phyloP scores from a whole-genome alignment of 2,888 invertebrate genomes.

The Hypercompe scribonia region DNA sequence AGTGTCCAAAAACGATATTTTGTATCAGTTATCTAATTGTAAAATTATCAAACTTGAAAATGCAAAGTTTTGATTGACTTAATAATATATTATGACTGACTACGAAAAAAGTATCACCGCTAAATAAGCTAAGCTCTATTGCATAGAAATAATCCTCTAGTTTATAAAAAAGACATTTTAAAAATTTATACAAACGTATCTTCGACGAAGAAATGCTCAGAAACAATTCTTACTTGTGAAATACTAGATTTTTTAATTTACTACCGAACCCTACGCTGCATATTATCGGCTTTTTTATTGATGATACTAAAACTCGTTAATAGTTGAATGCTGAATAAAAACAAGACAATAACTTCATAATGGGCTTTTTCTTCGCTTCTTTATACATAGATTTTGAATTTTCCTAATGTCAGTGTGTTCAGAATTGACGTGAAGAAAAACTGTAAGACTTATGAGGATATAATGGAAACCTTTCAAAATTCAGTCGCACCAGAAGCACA shows the following conservation, averaged over 20 bases:
- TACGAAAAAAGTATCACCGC: too few relatives aligned
- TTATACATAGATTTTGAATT: not conserved
- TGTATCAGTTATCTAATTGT: too few relatives aligned
- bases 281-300: not conserved
- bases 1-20: too few relatives aligned
- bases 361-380: not conserved
- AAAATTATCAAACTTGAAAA: too few relatives aligned
- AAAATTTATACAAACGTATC: too few relatives aligned
- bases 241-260: not conserved
- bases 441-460: not conserved
- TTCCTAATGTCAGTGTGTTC: not conserved
- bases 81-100: too few relatives aligned
- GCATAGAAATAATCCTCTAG: too few relatives aligned
- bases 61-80: too few relatives aligned
- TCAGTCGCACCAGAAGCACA: not conserved
- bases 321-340: not conserved
- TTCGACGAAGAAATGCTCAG: not conserved
- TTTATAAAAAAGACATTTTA: too few relatives aligned
- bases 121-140: too few relatives aligned
- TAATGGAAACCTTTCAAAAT: not conserved
- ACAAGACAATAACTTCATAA: not conserved
- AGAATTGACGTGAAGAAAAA: not conserved
- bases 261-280: not conserved
- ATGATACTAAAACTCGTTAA: not conserved
- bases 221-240: too few relatives aligned